A percentile compares a stretch with the other conserved stretches of the same genome.
phyloP scores from a whole-genome alignment of 2,797 vertebrate species.

The Poecilia wingei region DNA sequence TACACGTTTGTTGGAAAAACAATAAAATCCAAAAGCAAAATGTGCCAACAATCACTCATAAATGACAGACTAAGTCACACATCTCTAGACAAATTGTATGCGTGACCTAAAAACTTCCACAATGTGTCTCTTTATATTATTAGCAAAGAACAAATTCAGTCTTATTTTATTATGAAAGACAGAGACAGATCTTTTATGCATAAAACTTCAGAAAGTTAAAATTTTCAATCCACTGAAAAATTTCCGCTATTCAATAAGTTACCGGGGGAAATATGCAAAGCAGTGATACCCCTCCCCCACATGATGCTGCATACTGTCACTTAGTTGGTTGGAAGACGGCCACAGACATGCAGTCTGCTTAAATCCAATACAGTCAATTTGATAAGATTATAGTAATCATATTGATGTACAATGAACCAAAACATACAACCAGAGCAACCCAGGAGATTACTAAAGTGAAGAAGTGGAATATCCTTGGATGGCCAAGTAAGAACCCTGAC shows the following conservation, averaged over 20 bases:
- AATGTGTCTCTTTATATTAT: slow-evolving; percentile 3
- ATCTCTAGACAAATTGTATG: slow-evolving; percentile 17
- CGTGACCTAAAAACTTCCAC: slow-evolving; percentile 3
- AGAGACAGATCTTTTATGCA: background rate
- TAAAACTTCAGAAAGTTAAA: background rate
- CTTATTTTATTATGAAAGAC: background rate
- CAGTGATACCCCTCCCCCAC: background rate
- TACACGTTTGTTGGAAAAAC: slow-evolving; percentile 44
- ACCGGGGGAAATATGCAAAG: too few relatives aligned
- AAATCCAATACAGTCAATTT: background rate
- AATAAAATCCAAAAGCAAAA: slow-evolving; percentile 45
- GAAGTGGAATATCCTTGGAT: too few relatives aligned
- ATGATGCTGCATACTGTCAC: background rate
- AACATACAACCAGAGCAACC: background rate
- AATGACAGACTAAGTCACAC: slow-evolving; percentile 34
- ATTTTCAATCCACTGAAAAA: background rate
- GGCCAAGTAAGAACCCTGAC: too few relatives aligned
- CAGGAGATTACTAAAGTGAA: too few relatives aligned
- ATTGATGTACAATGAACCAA: background rate
- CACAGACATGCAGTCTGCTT: background rate
- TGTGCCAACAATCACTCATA: slow-evolving; percentile 45
- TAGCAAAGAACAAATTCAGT: background rate
- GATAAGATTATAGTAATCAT: background rate
- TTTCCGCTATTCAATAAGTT: background rate
- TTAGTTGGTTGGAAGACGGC: background rate